Percentiles rank a stretch among this genome's conserved stretches.
These are phyloP conservation scores for Saccostrea cuccullata DNA, from an alignment of 1,140 invertebrate species.

Conservation along the genomic window DNA sequence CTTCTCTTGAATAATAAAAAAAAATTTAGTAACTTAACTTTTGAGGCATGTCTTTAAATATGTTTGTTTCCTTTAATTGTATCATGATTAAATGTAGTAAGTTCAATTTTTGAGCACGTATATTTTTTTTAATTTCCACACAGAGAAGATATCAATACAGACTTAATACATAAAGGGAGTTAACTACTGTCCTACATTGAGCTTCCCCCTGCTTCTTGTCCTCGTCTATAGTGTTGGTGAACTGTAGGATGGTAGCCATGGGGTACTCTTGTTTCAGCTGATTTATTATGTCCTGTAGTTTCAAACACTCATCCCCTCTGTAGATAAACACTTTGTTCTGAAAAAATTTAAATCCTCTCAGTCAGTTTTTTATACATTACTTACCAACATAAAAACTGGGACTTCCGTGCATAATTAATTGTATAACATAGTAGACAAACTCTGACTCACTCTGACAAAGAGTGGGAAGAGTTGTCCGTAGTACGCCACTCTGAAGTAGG, in stretches of 20 bases:
- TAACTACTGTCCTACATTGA: slow-evolving; percentile 68
- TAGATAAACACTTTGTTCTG: slow-evolving; percentile 77
- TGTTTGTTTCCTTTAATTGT: no score
- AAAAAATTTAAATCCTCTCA: slow-evolving; percentile 35
- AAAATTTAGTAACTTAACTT: no score
- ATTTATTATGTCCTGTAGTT: slow-evolving; percentile 67
- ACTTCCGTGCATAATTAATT: not conserved
- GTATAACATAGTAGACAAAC: not conserved
- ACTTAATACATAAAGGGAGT: no score
- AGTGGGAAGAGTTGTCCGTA: slow-evolving; percentile 73
- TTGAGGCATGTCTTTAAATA: no score
- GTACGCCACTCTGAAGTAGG: slow-evolving; percentile 75
- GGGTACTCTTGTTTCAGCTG: slow-evolving; percentile 72
- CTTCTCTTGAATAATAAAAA: no score
- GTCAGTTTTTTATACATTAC: not conserved
- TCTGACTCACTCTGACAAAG: slow-evolving; percentile 86
- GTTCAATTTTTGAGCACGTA: no score
- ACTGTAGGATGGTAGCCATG: slow-evolving; percentile 65
- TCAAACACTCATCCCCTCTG: slow-evolving; percentile 73
- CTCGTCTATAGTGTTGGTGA: slow-evolving; percentile 64
- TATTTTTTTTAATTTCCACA: no score
- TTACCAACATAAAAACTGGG: not conserved
- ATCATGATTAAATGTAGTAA: no score
- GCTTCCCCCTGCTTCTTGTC: slow-evolving; percentile 63
- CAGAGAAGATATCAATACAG: no score